Percentiles rank a stretch among this genome's conserved stretches.
phyloP scores from a whole-genome alignment of 2,113 vertebrate genomes.

The Pungitius pungitius region DNA sequence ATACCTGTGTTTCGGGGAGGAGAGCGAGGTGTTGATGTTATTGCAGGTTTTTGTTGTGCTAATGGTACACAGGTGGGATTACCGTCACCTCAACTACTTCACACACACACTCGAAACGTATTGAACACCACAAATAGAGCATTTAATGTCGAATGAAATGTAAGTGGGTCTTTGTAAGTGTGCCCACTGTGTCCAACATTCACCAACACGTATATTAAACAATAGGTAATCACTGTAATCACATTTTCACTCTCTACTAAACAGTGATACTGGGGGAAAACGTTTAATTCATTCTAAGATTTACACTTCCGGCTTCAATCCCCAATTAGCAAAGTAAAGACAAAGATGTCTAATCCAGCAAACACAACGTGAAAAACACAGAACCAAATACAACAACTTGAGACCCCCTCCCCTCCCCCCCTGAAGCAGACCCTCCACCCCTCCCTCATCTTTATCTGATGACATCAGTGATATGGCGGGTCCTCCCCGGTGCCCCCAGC shows the following conservation, averaged over 20 bases:
- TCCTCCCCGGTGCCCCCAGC: conserved; percentile 49
- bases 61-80: conserved; percentile 55
- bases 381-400: conserved; percentile 4
- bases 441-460: conserved; percentile 76
- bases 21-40: conserved; percentile 46
- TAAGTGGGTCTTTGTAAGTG: not conserved
- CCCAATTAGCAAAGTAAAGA: no score
- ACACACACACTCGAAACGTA: conserved; percentile 1
- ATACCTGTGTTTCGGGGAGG: conserved; percentile 51
- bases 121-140: no score
- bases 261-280: no score
- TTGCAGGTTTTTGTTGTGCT: conserved; percentile 60
- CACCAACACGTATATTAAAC: not conserved
- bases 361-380: not conserved
- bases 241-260: not conserved
- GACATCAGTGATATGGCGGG: conserved; percentile 69
- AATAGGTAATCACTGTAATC: not conserved
- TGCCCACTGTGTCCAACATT: not conserved
- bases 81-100: conserved; percentile 14
- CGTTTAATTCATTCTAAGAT: not conserved
- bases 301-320: not conserved
- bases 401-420: not conserved
- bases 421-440: conserved; percentile 35
- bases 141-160: not conserved
- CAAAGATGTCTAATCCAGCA: not conserved